These are phyloP conservation scores for Drosophila gaucha DNA, from an alignment of 2,888 invertebrate species.

Conservation along the genomic window DNA sequence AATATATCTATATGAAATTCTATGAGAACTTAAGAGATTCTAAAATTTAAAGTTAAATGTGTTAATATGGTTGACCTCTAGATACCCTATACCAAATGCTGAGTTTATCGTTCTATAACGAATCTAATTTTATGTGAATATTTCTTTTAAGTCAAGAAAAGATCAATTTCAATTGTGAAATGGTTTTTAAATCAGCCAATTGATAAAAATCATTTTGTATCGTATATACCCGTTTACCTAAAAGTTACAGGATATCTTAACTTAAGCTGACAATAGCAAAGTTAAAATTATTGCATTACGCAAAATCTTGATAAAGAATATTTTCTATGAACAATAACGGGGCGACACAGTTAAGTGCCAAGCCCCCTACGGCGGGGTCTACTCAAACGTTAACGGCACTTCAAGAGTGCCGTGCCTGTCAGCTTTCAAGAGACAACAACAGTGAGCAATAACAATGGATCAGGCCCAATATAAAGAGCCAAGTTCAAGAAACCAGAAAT, in stretches of 20 bases:
- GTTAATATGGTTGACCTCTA: neutral
- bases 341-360: constrained; percentile 41
- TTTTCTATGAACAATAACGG: constrained; percentile 37
- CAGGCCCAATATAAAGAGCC: constrained; percentile 12
- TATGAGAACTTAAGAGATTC: too few relatives aligned
- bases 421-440: constrained; percentile 25
- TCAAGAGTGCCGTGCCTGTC: constrained; percentile 38
- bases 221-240: neutral
- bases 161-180: too few relatives aligned
- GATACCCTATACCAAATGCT: neutral
- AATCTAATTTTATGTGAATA: too few relatives aligned
- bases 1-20: neutral
- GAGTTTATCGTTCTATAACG: too few relatives aligned
- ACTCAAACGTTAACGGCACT: constrained; percentile 47
- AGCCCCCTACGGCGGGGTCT: constrained; percentile 18
- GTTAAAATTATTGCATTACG: constrained; percentile 50
- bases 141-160: too few relatives aligned
- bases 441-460: neutral
- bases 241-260: neutral
- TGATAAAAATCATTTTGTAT: too few relatives aligned
- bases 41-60: neutral
- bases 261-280: constrained; percentile 9
- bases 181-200: too few relatives aligned
- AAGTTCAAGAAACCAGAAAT: constrained; percentile 54
- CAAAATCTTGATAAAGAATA: constrained; percentile 62